Base-by-base conservation (phyloP, 2,113 vertebrate genomes). In the Sylvia atricapilla region DNA sequence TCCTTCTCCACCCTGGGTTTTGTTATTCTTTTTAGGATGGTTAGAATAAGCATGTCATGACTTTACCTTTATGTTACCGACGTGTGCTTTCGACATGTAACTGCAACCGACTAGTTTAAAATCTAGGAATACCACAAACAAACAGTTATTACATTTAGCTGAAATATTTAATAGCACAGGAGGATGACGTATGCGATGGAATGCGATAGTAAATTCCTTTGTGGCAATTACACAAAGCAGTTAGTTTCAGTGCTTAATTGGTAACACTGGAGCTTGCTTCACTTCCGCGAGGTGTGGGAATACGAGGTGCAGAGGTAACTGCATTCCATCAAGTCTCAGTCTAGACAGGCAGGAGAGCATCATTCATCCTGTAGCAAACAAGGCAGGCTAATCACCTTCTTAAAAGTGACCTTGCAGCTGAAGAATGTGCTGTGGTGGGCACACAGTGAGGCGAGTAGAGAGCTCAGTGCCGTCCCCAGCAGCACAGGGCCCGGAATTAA, bases 311-410 rank as follows among this genome's bases (percentile, higher is more conserved):
- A 91, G 77, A 94, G 94, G 84, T 89, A 84, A 55, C 91, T 79
- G 87, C 93, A 93, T 97, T 97, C 91, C 93, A 86, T 73, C 75
- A 5, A 13, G 78, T 85, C 86, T 90, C 90, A 79, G 94, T 95
- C 94, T 97, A 94, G 94, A 95, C 89, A 94, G 86, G 85, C 85
- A 73, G 2, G 8, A 73, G 92, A 94, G 86, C 95, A 90, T 96
- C 85, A 17, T 91, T 90, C 74, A 55, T 92, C 59, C 84, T n/a
- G 41, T 8, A 93, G 83, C 75, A 90, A 93, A 96, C 92, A 96
- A 66, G 90, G 94, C 67, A 76, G 56, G 72, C 79, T 92, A 43
- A 83, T 93, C 76, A 86, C 72, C 78, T 59, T 56, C 73, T 83
- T 27, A 55, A 50, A 90, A 93, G 92, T 86, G 94, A 95, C 76